These are phyloP conservation scores for Idaea dimidiata DNA, from an alignment of 2,888 invertebrate genomes.

Conservation along the genomic window DNA sequence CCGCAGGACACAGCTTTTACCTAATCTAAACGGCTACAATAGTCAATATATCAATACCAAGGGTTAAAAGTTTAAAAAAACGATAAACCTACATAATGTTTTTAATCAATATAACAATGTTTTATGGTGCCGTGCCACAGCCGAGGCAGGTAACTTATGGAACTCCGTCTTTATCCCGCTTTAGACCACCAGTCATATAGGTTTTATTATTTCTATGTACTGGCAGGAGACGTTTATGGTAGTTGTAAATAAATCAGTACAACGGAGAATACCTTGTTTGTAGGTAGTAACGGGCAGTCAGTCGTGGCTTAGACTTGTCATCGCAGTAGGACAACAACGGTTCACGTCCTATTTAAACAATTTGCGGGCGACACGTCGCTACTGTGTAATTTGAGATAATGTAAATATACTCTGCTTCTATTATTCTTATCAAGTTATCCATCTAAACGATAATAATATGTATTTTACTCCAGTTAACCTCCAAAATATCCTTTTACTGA, in stretches of 20 bases:
- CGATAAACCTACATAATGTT: background rate
- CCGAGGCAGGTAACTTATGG: background rate
- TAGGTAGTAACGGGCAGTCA: constrained; percentile 23
- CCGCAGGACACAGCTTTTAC: too few relatives aligned
- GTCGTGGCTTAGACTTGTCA: constrained; percentile 38
- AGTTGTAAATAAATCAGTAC: constrained; percentile 47
- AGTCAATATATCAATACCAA: background rate
- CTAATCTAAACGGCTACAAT: background rate
- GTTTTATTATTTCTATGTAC: constrained; percentile 22
- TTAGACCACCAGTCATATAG: background rate
- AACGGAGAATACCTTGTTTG: constrained; percentile 26
- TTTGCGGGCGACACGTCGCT: constrained; percentile 39
- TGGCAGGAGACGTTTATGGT: constrained; percentile 34
- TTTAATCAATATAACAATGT: background rate
- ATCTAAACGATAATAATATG: constrained; percentile 41
- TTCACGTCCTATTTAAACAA: constrained; percentile 59
- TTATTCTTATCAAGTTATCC: constrained; percentile 44
- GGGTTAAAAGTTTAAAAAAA: background rate
- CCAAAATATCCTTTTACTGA: constrained; percentile 32
- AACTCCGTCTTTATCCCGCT: background rate
- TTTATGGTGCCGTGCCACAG: background rate
- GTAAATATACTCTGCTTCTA: constrained; percentile 43
- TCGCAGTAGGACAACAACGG: constrained; percentile 38
- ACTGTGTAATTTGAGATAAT: constrained; percentile 50
- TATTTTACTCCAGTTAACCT: constrained; percentile 14